These are phyloP conservation scores for Eonycteris spelaea DNA, from an alignment of 2,113 vertebrate genomes.

Conservation along the genomic window DNA sequence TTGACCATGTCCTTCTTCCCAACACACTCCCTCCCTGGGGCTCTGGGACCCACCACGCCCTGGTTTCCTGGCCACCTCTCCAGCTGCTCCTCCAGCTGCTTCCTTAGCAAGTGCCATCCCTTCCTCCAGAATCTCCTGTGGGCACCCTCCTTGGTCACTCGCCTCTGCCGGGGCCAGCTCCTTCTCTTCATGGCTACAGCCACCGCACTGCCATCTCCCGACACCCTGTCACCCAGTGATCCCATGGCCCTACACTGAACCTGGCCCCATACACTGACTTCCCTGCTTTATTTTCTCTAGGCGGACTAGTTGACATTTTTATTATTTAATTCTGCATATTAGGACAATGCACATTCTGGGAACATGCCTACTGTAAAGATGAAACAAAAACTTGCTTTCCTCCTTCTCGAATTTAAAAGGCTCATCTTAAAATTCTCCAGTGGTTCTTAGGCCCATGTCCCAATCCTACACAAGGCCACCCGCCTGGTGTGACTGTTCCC, in stretches of 20 bases:
- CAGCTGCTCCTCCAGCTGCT: not conserved
- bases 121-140: not conserved
- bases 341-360: not conserved
- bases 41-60: not conserved
- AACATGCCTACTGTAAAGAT: not conserved
- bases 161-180: not conserved
- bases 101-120: not conserved
- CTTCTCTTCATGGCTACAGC: not conserved
- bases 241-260: not conserved
- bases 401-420: not conserved
- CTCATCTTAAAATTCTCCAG: not conserved
- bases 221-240: not conserved
- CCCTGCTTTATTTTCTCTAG: not conserved
- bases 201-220: not conserved
- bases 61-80: not conserved
- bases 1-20: not conserved
- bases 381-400: not conserved
- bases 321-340: not conserved
- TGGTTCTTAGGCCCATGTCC: not conserved
- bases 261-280: not conserved
- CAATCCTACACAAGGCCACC: not conserved
- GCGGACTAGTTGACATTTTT: not conserved
- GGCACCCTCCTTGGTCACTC: not conserved
- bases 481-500: rapidly evolving
- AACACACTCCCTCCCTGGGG: not conserved